Evolutionary conservation across 2,888 invertebrate species (phyloP).

Genomic region (Tupiocoris notatus): DNA sequence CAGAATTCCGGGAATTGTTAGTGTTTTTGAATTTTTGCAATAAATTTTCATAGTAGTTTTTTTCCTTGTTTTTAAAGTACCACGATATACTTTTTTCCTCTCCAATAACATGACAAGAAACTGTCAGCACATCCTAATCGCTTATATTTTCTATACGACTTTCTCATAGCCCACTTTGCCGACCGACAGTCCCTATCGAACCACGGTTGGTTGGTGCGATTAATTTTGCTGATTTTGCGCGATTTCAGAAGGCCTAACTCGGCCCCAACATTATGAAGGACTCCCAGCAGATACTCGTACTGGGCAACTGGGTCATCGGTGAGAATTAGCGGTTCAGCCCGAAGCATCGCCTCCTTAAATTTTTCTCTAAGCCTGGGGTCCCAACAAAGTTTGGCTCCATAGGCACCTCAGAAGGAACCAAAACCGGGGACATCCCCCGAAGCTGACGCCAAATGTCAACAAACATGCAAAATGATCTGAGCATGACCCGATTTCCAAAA

Average conservation of each 20-base stretch:
- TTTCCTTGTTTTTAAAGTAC: too few species aligned
- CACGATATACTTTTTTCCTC: neutral
- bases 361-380: neutral
- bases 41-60: too few species aligned
- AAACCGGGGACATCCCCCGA: neutral
- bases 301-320: neutral
- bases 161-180: neutral
- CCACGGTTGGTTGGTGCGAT: neutral
- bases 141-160: neutral
- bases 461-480: neutral
- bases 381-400: neutral
- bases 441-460: neutral
- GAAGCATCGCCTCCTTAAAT: neutral
- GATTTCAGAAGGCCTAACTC: neutral
- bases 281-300: neutral
- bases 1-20: slow-evolving; percentile 6
- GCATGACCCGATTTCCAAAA: neutral
- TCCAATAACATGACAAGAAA: neutral
- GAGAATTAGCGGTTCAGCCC: neutral
- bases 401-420: neutral
- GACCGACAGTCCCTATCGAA: neutral
- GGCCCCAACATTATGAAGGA: neutral
- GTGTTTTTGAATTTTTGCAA: too few species aligned
- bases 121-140: neutral
- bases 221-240: neutral